Evolutionary conservation across 2,797 vertebrate species (phyloP).

Genomic region (Tolypeutes matacus): DNA sequence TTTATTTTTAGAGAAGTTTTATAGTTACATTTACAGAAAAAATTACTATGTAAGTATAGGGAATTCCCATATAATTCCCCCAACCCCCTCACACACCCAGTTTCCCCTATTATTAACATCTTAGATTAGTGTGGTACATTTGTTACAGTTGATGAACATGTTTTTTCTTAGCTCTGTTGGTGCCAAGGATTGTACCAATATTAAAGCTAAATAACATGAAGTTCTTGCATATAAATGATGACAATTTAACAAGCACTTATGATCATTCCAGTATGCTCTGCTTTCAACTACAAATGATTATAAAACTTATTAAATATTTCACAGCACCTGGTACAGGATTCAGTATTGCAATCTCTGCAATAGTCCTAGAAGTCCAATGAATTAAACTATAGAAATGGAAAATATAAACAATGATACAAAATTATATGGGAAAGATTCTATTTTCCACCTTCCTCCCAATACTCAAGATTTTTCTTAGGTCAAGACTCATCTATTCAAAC

Average conservation of each 20-base stretch:
- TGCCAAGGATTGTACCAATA: not conserved
- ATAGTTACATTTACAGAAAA: no score
- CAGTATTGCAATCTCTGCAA: not conserved
- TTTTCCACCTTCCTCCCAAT: not conserved
- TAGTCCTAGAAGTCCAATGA: not conserved
- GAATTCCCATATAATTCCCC: no score
- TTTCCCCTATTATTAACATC: no score
- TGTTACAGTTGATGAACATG: not conserved
- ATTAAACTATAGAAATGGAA: not conserved
- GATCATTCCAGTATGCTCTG: not conserved
- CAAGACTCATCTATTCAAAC: not conserved
- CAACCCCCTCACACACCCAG: no score
- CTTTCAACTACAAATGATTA: constrained; percentile 12
- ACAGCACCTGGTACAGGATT: not conserved
- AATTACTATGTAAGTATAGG: no score
- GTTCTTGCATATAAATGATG: constrained; percentile 19
- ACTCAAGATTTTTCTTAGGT: not conserved
- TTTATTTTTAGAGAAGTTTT: no score
- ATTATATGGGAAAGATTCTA: not conserved
- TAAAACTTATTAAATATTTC: not conserved
- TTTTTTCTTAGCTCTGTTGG: not conserved
- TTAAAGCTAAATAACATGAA: not conserved
- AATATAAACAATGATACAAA: not conserved
- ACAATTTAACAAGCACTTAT: constrained; percentile 20
- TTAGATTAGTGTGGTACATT: no score